phyloP scores from a whole-genome alignment of 2,888 invertebrate genomes.

The Serripes groenlandicus region DNA sequence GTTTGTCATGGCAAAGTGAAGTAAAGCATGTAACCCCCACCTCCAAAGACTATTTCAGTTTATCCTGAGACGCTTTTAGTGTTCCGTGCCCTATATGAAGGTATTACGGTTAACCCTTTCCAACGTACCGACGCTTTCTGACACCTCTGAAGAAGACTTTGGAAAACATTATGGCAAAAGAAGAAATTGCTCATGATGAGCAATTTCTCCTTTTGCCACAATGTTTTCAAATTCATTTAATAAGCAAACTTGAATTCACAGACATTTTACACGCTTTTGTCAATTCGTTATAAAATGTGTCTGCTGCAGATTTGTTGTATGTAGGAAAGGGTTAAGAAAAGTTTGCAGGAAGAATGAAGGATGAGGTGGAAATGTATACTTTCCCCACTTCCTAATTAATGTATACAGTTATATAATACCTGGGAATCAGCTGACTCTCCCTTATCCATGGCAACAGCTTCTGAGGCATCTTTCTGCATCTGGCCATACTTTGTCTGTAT shows the following conservation, averaged over 20 bases:
- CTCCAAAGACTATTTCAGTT: no score
- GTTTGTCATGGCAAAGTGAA: no score
- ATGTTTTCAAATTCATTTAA: background rate
- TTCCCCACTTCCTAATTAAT: background rate
- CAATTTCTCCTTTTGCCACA: background rate
- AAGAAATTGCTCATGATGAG: background rate
- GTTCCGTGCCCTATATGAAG: no score
- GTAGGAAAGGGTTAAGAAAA: background rate
- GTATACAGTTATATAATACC: constrained; percentile 66
- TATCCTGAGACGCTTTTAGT: no score
- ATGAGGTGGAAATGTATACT: background rate
- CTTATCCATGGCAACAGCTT: constrained; percentile 84
- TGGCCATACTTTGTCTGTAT: constrained; percentile 83
- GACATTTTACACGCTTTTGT: background rate
- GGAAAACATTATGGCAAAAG: background rate
- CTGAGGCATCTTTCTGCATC: constrained; percentile 84
- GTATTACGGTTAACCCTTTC: no score
- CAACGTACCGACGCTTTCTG: no score
- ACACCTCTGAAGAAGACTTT: background rate
- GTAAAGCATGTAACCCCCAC: no score
- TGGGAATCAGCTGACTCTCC: constrained; percentile 85
- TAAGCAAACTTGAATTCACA: background rate
- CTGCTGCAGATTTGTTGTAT: background rate
- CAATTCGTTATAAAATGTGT: background rate
- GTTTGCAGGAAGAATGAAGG: background rate